Evolutionary conservation across 2,888 invertebrate genomes (phyloP).

Genomic region (Aleiodes alternator): DNA sequence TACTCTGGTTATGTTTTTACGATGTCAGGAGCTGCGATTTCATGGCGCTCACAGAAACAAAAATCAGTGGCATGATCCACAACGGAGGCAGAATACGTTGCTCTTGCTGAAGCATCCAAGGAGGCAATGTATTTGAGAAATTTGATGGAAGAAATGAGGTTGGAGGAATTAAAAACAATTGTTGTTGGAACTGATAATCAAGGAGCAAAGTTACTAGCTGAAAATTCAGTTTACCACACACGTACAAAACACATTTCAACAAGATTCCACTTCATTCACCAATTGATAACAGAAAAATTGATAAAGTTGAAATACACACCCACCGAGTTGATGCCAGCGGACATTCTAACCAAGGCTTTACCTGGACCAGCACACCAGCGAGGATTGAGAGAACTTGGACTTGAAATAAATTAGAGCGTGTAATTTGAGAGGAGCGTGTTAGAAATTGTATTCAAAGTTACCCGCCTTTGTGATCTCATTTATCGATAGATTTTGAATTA

Average conservation of each 20-base stretch:
- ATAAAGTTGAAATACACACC: too few species aligned
- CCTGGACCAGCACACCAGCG: slow-evolving; percentile 31
- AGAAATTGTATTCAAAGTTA: slow-evolving; percentile 13
- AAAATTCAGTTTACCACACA: slow-evolving; percentile 17
- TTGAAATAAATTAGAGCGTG: neutral
- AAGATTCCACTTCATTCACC: neutral
- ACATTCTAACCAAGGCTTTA: slow-evolving; percentile 45
- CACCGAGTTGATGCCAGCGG: slow-evolving; percentile 46
- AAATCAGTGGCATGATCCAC: slow-evolving; percentile 47
- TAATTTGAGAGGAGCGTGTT: slow-evolving; percentile 40
- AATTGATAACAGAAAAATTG: too few species aligned
- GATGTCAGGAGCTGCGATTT: slow-evolving; percentile 38
- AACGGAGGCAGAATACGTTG: slow-evolving; percentile 38
- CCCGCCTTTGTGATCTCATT: too few species aligned
- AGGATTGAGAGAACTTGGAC: slow-evolving; percentile 27
- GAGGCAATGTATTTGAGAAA: slow-evolving; percentile 34
- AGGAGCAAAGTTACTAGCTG: slow-evolving; percentile 32
- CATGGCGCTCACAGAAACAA: slow-evolving; percentile 52
- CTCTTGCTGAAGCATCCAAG: slow-evolving; percentile 37
- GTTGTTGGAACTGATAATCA: slow-evolving; percentile 42
- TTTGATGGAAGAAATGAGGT: slow-evolving; percentile 23
- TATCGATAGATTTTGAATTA: too few species aligned
- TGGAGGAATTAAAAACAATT: neutral
- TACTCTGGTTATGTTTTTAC: slow-evolving; percentile 42
- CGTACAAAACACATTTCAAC: slow-evolving; percentile 46